These are phyloP conservation scores for Girardinichthys multiradiatus DNA, from an alignment of 2,113 vertebrate species.

Conservation along the genomic window DNA sequence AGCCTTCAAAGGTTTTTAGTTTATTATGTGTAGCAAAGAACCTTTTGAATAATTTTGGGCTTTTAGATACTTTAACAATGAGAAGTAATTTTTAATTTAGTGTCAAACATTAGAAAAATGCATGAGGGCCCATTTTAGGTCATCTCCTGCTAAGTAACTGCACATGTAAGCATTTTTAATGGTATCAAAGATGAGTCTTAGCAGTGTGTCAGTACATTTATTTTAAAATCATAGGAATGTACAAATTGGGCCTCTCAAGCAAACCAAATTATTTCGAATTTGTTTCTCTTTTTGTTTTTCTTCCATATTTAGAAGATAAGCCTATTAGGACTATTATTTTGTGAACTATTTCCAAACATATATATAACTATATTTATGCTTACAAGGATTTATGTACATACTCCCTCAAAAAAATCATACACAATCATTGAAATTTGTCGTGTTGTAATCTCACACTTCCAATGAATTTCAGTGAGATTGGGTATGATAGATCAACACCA, in stretches of 20 bases:
- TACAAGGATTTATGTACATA: too few species aligned
- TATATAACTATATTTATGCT: too few species aligned
- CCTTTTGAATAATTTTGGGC: neutral
- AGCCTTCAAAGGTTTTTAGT: neutral
- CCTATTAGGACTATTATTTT: neutral
- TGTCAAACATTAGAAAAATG: neutral
- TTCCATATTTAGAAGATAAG: neutral
- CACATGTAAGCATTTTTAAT: neutral
- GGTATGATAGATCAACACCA: too few species aligned
- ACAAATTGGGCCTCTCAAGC: neutral
- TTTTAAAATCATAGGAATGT: neutral
- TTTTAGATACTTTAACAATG: neutral
- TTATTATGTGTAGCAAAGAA: neutral
- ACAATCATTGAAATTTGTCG: too few species aligned
- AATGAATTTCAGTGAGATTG: too few species aligned
- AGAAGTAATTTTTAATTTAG: neutral
- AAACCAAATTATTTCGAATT: neutral
- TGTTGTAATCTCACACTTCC: too few species aligned
- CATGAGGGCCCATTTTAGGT: neutral
- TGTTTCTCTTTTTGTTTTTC: neutral
- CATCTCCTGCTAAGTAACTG: neutral
- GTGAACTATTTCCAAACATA: too few species aligned
- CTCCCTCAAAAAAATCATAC: too few species aligned
- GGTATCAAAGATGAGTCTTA: neutral
- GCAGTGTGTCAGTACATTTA: too few species aligned